A percentile compares a stretch with the other conserved stretches of the same genome.
Conservation (phyloP, 2,888 invertebrate genomes). For the Apodemia zela region DNA sequence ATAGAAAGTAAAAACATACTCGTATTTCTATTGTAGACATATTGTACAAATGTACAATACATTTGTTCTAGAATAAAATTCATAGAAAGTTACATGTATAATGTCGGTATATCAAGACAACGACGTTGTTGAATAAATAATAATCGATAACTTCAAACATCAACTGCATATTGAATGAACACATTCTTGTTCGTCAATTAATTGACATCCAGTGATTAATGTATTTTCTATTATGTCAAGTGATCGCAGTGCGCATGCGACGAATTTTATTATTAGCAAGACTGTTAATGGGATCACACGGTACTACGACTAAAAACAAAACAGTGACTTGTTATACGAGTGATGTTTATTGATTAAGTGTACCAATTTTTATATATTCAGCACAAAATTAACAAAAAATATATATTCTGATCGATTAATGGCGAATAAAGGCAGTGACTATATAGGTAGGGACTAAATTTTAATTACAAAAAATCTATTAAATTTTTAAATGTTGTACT, state of each 20-base stretch:
- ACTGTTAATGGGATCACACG: constrained; percentile 57
- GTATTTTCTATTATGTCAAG: constrained; percentile 69
- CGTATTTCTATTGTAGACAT: neutral
- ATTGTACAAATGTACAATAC: neutral
- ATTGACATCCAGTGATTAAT: constrained; percentile 62
- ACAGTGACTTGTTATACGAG: constrained; percentile 16
- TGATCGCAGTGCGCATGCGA: constrained; percentile 70
- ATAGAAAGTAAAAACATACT: neutral
- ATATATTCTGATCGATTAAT: neutral
- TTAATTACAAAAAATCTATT: constrained; percentile 12
- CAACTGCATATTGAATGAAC: constrained; percentile 14
- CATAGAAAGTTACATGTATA: neutral
- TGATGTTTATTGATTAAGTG: neutral
- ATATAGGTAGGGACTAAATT: constrained; percentile 5
- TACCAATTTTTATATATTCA: neutral
- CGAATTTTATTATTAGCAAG: constrained; percentile 62
- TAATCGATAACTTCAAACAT: constrained; percentile 8
- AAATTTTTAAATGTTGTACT: constrained; percentile 5
- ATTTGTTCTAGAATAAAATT: neutral
- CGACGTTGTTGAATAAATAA: constrained; percentile 8
- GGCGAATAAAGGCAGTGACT: neutral
- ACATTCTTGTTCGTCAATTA: constrained; percentile 42
- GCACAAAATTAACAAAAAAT: neutral
- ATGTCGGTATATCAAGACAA: neutral
- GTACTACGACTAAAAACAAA: constrained; percentile 26